Conservation (phyloP, 1,140 invertebrate genomes). For the Lordiphosa clarofinis region DNA sequence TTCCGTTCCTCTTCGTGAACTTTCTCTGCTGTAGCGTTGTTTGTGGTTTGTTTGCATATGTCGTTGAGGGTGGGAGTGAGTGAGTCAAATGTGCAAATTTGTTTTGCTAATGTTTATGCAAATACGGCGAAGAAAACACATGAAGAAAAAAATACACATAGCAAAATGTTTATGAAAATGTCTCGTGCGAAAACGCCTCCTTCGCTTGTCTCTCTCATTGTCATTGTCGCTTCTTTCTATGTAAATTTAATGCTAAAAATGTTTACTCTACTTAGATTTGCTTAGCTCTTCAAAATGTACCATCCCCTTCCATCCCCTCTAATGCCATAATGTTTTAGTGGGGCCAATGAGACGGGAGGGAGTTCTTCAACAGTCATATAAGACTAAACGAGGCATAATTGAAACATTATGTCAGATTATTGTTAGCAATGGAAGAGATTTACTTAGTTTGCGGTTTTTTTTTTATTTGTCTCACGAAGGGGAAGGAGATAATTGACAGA, state of each 20-base stretch:
- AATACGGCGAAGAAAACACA: slow-evolving; percentile 60
- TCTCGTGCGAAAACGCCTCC: slow-evolving; percentile 12
- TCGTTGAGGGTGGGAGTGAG: slow-evolving; percentile 28
- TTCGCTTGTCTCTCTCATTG: slow-evolving; percentile 32
- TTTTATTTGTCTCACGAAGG: slow-evolving; percentile 4
- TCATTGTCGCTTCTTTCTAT: slow-evolving; percentile 49
- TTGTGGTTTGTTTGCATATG: slow-evolving; percentile 70
- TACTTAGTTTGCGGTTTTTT: slow-evolving; percentile 69
- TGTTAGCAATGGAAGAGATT: slow-evolving; percentile 69
- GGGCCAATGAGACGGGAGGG: slow-evolving; percentile 12
- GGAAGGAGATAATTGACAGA: slow-evolving; percentile 41
- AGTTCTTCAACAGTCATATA: slow-evolving; percentile 41
- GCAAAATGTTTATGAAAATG: slow-evolving; percentile 69
- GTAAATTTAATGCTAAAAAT: slow-evolving; percentile 77
- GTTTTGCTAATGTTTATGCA: slow-evolving; percentile 77
- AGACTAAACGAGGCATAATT: slow-evolving; percentile 76
- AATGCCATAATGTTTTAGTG: slow-evolving; percentile 37
- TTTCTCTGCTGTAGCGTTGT: slow-evolving; percentile 52
- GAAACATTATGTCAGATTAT: slow-evolving; percentile 78
- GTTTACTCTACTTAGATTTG: slow-evolving; percentile 76
- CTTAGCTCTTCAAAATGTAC: slow-evolving; percentile 64
- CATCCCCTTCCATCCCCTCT: slow-evolving; percentile 12
- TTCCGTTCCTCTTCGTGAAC: slow-evolving; percentile 60
- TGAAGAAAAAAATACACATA: slow-evolving; percentile 26
- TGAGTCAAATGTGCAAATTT: slow-evolving; percentile 73